Conservation (phyloP, 1,140 invertebrate genomes). For the Artemia franciscana region DNA sequence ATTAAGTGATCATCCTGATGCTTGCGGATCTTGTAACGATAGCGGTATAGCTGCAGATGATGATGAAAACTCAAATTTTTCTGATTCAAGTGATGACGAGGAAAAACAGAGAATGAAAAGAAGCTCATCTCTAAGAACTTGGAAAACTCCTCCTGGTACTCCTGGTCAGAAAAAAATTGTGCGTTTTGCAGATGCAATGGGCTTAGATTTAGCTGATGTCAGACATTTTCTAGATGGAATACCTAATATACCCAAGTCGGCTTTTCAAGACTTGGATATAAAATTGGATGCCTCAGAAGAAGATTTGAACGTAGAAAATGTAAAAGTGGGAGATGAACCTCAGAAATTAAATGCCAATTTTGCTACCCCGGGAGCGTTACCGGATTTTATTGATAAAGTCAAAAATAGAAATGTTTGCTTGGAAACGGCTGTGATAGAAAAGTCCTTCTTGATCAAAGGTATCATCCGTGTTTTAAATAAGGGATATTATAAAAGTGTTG, state of each 20-base stretch:
- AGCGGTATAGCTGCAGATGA: background rate
- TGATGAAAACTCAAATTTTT: background rate
- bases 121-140: conserved; percentile 64
- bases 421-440: conserved; percentile 53
- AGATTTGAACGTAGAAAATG: background rate
- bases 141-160: conserved; percentile 72
- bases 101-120: conserved; percentile 30
- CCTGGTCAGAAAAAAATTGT: conserved; percentile 79
- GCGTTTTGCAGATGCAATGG: conserved; percentile 77
- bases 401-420: conserved; percentile 46
- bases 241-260: conserved; percentile 60
- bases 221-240: conserved; percentile 70
- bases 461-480: conserved; percentile 67
- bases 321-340: background rate
- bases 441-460: conserved; percentile 51
- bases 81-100: background rate
- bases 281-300: conserved; percentile 1
- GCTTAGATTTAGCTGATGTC: conserved; percentile 71
- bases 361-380: conserved; percentile 45
- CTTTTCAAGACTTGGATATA: conserved; percentile 25
- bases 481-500: conserved; percentile 71
- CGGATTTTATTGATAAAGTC: conserved; percentile 52
- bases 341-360: conserved; percentile 25
- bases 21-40: background rate
- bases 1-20: no score